phyloP scores from a whole-genome alignment of 1,140 invertebrate genomes.

The Pseudomyrmex sp. region DNA sequence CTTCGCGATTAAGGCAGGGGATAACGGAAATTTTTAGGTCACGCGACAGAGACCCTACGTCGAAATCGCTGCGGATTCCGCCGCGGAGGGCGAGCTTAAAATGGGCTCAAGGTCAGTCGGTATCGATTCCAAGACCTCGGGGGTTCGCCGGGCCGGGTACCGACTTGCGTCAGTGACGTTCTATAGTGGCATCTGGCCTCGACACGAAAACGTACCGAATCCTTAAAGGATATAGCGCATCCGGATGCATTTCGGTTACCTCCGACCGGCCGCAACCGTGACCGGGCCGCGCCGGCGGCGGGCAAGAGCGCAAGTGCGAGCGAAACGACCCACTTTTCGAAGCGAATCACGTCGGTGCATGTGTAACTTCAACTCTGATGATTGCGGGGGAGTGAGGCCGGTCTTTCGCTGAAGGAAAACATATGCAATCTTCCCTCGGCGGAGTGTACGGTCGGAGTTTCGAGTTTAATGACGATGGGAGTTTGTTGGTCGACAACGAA shows the following conservation, averaged over 20 bases:
- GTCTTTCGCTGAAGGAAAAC: constrained; percentile 19
- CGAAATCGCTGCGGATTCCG: constrained; percentile 61
- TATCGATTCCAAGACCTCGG: constrained; percentile 76
- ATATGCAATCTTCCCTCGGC: background rate
- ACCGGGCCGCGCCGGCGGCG: background rate
- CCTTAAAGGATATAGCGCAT: constrained; percentile 63
- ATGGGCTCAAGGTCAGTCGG: constrained; percentile 78
- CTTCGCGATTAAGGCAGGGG: no score
- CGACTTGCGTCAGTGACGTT: constrained; percentile 70
- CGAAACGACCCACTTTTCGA: constrained; percentile 44
- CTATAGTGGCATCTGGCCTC: constrained; percentile 62
- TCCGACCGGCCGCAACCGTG: background rate
- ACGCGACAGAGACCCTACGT: constrained; percentile 27
- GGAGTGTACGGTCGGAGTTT: constrained; percentile 9
- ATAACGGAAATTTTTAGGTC: constrained; percentile 51
- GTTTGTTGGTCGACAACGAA: constrained; percentile 45
- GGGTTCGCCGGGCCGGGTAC: constrained; percentile 74
- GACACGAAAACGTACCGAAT: constrained; percentile 63
- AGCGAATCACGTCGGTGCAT: constrained; percentile 35
- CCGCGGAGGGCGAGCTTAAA: constrained; percentile 68
- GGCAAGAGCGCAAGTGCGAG: constrained; percentile 12
- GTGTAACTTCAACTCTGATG: constrained; percentile 30
- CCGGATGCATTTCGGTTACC: constrained; percentile 15
- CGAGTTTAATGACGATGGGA: constrained; percentile 55
- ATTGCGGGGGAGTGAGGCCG: background rate